phyloP scores from a whole-genome alignment of 64 coral and sea anemone species.

The Porites australiensis region DNA sequence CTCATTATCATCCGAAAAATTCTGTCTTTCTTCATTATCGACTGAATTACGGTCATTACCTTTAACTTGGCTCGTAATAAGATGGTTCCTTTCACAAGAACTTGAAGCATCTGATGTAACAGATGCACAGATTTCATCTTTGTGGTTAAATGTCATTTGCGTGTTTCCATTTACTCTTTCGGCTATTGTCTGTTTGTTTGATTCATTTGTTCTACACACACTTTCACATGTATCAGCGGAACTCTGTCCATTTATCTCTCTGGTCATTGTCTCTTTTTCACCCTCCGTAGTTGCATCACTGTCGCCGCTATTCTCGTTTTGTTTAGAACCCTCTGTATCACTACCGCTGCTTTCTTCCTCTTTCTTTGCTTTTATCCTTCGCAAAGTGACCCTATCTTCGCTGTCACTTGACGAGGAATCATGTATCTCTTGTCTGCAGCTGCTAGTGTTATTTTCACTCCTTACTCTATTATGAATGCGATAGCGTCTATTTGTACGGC shows the following conservation, averaged over 20 bases:
- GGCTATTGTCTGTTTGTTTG: neutral
- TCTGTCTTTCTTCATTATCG: too few relatives aligned
- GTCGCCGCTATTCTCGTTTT: neutral
- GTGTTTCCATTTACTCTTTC: neutral
- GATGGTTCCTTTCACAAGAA: too few relatives aligned
- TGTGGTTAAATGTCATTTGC: too few relatives aligned
- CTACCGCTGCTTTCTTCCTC: neutral
- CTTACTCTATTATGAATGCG: neutral
- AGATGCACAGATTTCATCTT: too few relatives aligned
- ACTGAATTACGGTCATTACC: too few relatives aligned
- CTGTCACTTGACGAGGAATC: neutral
- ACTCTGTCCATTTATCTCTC: neutral
- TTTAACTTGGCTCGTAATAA: too few relatives aligned
- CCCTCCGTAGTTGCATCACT: neutral
- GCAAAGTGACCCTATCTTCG: neutral
- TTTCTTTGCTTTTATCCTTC: neutral
- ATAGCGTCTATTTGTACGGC: conserved; percentile 11
- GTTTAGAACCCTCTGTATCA: neutral
- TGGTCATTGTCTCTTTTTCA: neutral
- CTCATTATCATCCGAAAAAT: too few relatives aligned
- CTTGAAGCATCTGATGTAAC: too few relatives aligned
- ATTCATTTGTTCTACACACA: neutral
- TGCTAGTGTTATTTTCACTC: neutral
- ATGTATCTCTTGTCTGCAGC: neutral
- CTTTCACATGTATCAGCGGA: neutral